Evolutionary conservation across 2,113 vertebrate genomes (phyloP).

Genomic region (Melospiza melodia): DNA sequence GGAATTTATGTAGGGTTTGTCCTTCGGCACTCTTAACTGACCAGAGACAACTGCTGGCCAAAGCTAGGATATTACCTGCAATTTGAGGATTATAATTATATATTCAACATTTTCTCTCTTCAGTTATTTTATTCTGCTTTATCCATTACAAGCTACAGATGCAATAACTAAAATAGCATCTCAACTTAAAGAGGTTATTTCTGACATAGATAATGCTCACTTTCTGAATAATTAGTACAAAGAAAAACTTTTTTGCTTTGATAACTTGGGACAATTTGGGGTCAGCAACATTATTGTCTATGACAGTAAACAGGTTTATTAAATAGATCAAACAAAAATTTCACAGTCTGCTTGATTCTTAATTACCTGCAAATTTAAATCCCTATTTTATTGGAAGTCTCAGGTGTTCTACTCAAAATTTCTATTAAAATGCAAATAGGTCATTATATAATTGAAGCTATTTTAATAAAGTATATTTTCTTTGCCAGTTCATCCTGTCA

Average conservation of each 20-base stretch:
- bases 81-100: not conserved
- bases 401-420: slow-evolving; percentile 62
- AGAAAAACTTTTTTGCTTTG: slow-evolving; percentile 12
- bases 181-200: not conserved
- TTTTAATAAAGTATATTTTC: slow-evolving; percentile 62
- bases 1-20: not conserved
- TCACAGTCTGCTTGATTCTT: slow-evolving; percentile 55
- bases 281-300: slow-evolving; percentile 35
- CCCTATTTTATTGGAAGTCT: slow-evolving; percentile 57
- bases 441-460: slow-evolving; percentile 68
- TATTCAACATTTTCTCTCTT: not conserved
- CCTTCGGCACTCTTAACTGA: not conserved
- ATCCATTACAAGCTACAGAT: not conserved
- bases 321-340: slow-evolving; percentile 63
- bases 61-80: not conserved
- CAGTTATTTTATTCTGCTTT: not conserved
- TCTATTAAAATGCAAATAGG: slow-evolving; percentile 75
- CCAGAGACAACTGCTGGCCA: not conserved
- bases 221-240: not conserved
- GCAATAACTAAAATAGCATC: slow-evolving; percentile 1
- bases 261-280: not conserved
- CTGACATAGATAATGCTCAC: not conserved
- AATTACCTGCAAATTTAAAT: slow-evolving; percentile 72
- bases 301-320: slow-evolving; percentile 62
- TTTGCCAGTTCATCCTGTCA: slow-evolving; percentile 16